Evolutionary conservation across 2,888 invertebrate species (phyloP).

Genomic region (Elaeidobius kamerunicus): DNA sequence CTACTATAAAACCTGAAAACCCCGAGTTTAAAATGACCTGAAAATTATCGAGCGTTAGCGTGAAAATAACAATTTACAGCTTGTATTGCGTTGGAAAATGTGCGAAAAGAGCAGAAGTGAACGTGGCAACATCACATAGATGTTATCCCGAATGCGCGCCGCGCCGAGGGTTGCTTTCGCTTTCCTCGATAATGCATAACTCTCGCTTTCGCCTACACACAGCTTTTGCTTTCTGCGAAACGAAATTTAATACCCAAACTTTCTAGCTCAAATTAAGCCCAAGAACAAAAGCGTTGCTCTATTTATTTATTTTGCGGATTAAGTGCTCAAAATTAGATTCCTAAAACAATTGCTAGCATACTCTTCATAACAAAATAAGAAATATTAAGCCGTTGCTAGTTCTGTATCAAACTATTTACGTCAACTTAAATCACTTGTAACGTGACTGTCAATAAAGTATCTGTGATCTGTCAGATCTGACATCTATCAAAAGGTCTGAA

Average conservation of each 20-base stretch:
- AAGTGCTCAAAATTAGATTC: neutral
- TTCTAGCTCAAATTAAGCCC: neutral
- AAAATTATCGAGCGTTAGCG: too few species aligned
- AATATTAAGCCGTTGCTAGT: too few species aligned
- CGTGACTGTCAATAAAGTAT: too few species aligned
- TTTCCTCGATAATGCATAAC: slow-evolving; percentile 31
- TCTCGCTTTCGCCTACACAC: slow-evolving; percentile 33
- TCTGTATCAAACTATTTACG: too few species aligned
- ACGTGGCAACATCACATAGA: slow-evolving; percentile 18
- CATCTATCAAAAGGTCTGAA: too few species aligned
- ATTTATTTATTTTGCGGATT: neutral
- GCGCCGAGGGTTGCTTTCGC: slow-evolving; percentile 27
- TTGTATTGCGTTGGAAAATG: too few species aligned
- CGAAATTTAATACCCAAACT: slow-evolving; percentile 21
- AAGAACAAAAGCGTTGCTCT: neutral
- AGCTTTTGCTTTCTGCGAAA: slow-evolving; percentile 27
- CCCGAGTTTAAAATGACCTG: too few species aligned
- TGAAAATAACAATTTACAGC: too few species aligned
- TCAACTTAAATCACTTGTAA: too few species aligned
- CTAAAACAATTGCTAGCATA: neutral
- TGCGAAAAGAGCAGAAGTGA: neutral
- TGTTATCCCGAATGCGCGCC: slow-evolving; percentile 25
- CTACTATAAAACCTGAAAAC: too few species aligned
- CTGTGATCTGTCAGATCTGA: too few species aligned
- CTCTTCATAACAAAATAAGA: slow-evolving; percentile 6